A percentile compares a stretch with the other conserved stretches of the same genome.
phyloP scores from a whole-genome alignment of 1,140 invertebrate species.

The Tyrophagus putrescentiae region DNA sequence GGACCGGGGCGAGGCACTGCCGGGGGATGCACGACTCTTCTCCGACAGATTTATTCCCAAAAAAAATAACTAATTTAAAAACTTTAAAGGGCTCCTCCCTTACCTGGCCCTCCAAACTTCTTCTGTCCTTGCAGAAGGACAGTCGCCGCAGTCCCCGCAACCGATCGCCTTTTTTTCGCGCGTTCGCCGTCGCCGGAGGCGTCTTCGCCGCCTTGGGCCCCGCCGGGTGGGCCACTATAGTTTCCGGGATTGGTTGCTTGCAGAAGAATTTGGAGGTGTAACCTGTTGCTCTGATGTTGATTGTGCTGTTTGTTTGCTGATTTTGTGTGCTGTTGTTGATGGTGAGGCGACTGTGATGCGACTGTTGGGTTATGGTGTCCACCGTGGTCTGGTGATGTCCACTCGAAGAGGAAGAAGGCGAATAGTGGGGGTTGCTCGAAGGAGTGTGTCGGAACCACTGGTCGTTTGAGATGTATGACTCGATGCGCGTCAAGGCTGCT shows the following conservation, averaged over 20 bases:
- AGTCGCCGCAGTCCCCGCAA: constrained; percentile 84
- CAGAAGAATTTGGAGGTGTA: constrained; percentile 1
- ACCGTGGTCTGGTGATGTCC: not conserved
- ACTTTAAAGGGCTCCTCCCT: not conserved
- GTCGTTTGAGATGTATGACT: too few species aligned
- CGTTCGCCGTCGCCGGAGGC: constrained; percentile 36
- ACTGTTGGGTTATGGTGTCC: not conserved
- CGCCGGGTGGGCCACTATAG: not conserved
- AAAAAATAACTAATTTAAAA: not conserved
- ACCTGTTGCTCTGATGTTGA: not conserved
- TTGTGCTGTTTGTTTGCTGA: not conserved
- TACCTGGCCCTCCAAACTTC: constrained; percentile 80
- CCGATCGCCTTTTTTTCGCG: constrained; percentile 78
- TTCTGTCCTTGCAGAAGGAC: constrained; percentile 89
- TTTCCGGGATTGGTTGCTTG: not conserved
- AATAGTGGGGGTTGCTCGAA: too few species aligned
- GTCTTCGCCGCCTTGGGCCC: not conserved
- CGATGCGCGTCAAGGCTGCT: too few species aligned
- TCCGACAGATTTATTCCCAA: constrained; percentile 35
- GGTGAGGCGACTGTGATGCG: not conserved
- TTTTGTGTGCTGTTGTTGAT: not conserved
- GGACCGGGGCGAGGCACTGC: constrained; percentile 73
- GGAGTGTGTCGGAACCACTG: too few species aligned
- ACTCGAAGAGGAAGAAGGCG: too few species aligned
- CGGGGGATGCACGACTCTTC: constrained; percentile 87